Base-by-base conservation (phyloP, 2,113 vertebrate species). In the Carassius carassius region DNA sequence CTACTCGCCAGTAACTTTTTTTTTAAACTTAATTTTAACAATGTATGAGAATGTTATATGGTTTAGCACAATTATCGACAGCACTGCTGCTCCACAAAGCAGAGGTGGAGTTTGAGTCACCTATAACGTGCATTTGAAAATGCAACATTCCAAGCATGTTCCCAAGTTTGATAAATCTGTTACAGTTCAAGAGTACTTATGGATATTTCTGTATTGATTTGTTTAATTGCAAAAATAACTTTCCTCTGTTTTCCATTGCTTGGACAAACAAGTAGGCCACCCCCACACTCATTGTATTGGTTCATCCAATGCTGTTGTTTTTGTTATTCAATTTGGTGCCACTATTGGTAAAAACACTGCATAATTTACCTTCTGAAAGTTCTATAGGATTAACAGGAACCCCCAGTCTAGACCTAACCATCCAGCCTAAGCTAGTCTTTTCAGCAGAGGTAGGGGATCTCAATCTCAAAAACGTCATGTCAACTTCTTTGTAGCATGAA, bases 401-500 rank as follows among this genome's bases (percentile, higher is more conserved):
- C 25, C 14, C 25, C 25, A 32, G 29, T 67, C 13, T 32, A 67
- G 25, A 67, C 25, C 63, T 17, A 67, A 35, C 14, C 16, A 35
- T 35, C 9, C 29, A 77, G 49, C 49, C 29, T 56, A 17, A 56
- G 32, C 49, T 29, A 25, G 3, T 54, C 16, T 69, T 69, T 69
- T 9, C 29, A 69, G 63, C 3, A 67, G 63, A 69, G 63, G 63
- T 67, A 9, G 63, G 9, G 32, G 65, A 10, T 35, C 65, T 69
- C 63, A 32, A 35, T 69, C 16, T 69, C 8, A 69, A 69, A 69
- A 69, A 69, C 17, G 84, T 89, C 89, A 90, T 88, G 87, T 89
- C 90, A 90, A 83, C 80, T 83, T 88, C 90, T 82, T 90, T 58
- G 63, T n/a, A 54, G 49, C 16, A 63, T 78, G 86, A 4, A 83